phyloP scores from a whole-genome alignment of 2,888 invertebrate genomes.

The Xanthorhoe spadicearia region DNA sequence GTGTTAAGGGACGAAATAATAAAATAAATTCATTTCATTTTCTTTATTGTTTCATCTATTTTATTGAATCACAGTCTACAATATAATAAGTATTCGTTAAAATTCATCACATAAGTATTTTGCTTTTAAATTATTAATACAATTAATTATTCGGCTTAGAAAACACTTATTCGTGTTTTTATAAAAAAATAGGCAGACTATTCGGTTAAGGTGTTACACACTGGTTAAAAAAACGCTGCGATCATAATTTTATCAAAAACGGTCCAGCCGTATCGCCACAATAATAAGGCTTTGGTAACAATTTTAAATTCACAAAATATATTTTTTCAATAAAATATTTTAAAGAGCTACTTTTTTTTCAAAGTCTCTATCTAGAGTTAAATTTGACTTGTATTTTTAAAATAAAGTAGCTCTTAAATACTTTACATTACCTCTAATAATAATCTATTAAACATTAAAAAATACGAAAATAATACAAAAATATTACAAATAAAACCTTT shows the following conservation, averaged over 20 bases:
- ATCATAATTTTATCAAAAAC: constrained; percentile 40
- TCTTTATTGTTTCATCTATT: constrained; percentile 34
- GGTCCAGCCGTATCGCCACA: constrained; percentile 49
- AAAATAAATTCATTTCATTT: constrained; percentile 10
- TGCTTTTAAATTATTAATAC: constrained; percentile 34
- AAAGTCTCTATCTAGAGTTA: neutral
- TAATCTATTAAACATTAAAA: constrained; percentile 8
- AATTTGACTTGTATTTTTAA: neutral
- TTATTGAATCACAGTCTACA: constrained; percentile 39
- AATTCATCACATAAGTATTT: constrained; percentile 33
- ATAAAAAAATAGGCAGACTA: constrained; percentile 31
- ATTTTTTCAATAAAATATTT: neutral
- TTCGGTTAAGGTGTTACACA: constrained; percentile 49
- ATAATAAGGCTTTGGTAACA: constrained; percentile 37
- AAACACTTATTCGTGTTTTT: constrained; percentile 17
- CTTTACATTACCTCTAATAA: neutral
- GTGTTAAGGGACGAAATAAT: constrained; percentile 3
- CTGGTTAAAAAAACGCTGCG: constrained; percentile 53
- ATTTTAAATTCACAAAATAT: constrained; percentile 28
- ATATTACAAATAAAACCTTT: constrained; percentile 20
- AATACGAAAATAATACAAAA: constrained; percentile 20
- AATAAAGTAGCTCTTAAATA: constrained; percentile 3
- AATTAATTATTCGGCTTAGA: constrained; percentile 30
- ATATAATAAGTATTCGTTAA: constrained; percentile 27
- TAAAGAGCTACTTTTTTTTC: constrained; percentile 3